phyloP scores from a whole-genome alignment of 2,113 vertebrate species.

The Galbula dea region DNA sequence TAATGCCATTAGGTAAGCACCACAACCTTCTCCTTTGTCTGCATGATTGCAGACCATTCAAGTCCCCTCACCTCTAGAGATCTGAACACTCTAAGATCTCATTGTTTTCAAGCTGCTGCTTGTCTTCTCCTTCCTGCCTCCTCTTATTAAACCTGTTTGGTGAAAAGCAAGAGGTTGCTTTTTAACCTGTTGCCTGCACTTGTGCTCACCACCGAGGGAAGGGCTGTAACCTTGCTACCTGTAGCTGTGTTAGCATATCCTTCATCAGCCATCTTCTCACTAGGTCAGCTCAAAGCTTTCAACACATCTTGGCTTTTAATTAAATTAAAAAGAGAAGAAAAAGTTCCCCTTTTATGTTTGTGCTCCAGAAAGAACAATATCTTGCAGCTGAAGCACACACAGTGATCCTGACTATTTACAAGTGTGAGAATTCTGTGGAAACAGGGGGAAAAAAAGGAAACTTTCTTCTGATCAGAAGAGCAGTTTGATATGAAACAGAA shows the following conservation, averaged over 20 bases:
- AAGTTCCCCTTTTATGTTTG: constrained; percentile 46
- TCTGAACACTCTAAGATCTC: not conserved
- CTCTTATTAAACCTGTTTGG: not conserved
- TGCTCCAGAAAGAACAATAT: constrained; percentile 48
- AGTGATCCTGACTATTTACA: constrained; percentile 58
- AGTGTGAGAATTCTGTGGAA: constrained; percentile 48
- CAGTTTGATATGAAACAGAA: constrained; percentile 56
- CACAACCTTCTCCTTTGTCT: not conserved
- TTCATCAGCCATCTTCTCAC: constrained; percentile 58
- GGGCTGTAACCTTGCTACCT: not conserved
- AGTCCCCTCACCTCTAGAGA: not conserved
- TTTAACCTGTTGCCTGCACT: not conserved
- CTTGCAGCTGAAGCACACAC: not conserved
- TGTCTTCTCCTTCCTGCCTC: not conserved
- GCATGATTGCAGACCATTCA: not conserved
- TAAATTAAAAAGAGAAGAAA: constrained; percentile 64
- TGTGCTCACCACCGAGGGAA: not conserved
- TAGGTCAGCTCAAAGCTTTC: constrained; percentile 55
- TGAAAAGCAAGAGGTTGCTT: not conserved
- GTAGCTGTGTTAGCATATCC: constrained; percentile 50
- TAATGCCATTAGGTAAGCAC: not conserved
- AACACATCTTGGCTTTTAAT: constrained; percentile 63
- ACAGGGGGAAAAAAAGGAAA: constrained; percentile 28
- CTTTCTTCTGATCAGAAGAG: constrained; percentile 50
- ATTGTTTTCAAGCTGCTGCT: not conserved